Base-by-base conservation (phyloP, 2,888 invertebrate species). In the Pardosa pseudoannulata region DNA sequence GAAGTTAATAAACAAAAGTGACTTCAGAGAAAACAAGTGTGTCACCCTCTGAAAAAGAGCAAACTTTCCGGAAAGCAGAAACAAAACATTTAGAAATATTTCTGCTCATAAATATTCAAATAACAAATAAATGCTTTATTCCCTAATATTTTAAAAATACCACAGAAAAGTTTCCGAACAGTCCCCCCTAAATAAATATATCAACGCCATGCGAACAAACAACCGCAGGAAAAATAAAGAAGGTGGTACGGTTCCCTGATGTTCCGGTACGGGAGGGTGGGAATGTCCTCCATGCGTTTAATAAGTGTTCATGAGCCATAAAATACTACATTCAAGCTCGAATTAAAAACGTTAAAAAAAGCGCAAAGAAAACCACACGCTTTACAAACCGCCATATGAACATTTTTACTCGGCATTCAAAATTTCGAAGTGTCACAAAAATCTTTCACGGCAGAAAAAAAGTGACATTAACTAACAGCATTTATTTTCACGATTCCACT, bases 241-340 rank as follows among this genome's bases (percentile, higher is more conserved):
- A 46, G 9, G 23, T 23, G n/a, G 13, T 16, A 46, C 16, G 46
- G 36, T 36, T 36, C 36, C 5, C 36, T 5, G n/a, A n/a, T n/a
- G n/a, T n/a, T n/a, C n/a, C n/a, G n/a, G n/a, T n/a, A n/a, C n/a
- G n/a, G n/a, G n/a, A n/a, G n/a, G n/a, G n/a, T n/a, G n/a, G n/a
- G 46, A 46, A 46, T 2, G 23, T 56, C 23, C 23, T 23, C 56
- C 56, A 56, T 56, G 56, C 56, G 56, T 19, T 56, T 56, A 56
- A 56, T 56, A 56, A 56, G 56, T 56, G 56, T 23, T 56, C 56
- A 56, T 56, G 56, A 56, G 56, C 56, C 56, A 56, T 56, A 56
- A 56, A 56, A 56, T 56, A 56, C 56, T 56, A 56, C 56, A 56
- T 56, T 56, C 56, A 56, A 23, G 56, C 56, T 23, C 56, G 23